Evolutionary conservation across 2,797 vertebrate species (phyloP).

Genomic region (Micropoecilia bifurca): DNA sequence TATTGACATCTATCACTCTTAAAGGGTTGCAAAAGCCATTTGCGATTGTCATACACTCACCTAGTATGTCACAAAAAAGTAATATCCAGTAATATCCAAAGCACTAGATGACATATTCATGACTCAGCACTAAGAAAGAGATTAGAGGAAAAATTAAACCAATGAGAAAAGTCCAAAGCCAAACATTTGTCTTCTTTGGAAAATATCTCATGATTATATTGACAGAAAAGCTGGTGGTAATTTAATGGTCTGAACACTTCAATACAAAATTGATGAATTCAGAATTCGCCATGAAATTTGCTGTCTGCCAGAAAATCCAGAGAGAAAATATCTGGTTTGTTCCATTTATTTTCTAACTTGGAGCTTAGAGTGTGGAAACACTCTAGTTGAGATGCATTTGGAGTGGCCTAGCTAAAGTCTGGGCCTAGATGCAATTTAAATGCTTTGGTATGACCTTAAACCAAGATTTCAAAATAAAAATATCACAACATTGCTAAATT

Average conservation of each 20-base stretch:
- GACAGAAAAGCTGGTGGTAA: not conserved
- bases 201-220: not conserved
- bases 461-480: not conserved
- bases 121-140: not conserved
- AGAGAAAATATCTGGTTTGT: not conserved
- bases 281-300: not conserved
- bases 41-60: not conserved
- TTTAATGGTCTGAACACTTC: not conserved
- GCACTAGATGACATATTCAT: not conserved
- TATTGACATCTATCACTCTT: not conserved
- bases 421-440: not conserved
- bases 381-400: not conserved
- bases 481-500: not conserved
- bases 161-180: not conserved
- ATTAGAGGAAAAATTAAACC: not conserved
- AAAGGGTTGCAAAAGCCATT: not conserved
- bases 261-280: not conserved
- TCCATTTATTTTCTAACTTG: not conserved
- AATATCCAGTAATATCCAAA: not conserved
- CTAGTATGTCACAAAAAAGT: not conserved
- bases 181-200: not conserved
- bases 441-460: not conserved
- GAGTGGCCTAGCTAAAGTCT: not conserved
- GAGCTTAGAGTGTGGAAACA: not conserved
- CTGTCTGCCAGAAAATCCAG: not conserved